These are phyloP conservation scores for Octopus sinensis DNA, from an alignment of 1,140 invertebrate genomes.

Conservation along the genomic window DNA sequence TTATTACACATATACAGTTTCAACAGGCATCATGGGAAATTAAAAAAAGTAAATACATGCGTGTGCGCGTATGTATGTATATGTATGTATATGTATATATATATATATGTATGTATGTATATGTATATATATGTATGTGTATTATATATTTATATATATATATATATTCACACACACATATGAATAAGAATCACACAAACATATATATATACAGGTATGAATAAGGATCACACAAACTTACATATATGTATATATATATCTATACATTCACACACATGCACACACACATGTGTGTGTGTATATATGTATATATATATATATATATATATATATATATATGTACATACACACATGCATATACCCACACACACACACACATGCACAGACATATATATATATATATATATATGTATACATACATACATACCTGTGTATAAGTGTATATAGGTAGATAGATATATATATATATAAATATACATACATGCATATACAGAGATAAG, in stretches of 20 bases:
- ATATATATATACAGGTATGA: neutral
- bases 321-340: neutral
- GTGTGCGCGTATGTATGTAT: neutral
- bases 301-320: neutral
- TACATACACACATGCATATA: conserved; percentile 4
- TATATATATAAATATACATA: conserved; percentile 1
- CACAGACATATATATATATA: neutral
- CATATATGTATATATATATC: neutral
- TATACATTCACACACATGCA: neutral
- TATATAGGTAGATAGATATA: neutral
- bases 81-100: neutral
- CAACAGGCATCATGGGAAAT: neutral
- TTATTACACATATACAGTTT: too few species aligned
- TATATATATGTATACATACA: conserved; percentile 2
- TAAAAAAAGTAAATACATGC: neutral
- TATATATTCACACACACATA: neutral
- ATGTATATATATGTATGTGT: neutral
- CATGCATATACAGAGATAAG: neutral
- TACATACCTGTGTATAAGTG: neutral
- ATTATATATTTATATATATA: too few species aligned
- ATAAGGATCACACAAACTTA: neutral
- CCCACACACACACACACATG: neutral
- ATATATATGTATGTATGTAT: neutral
- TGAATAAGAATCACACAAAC: neutral
- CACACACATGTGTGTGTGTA: neutral